phyloP scores from a whole-genome alignment of 2,888 invertebrate genomes.

The Aphodius granarius region DNA sequence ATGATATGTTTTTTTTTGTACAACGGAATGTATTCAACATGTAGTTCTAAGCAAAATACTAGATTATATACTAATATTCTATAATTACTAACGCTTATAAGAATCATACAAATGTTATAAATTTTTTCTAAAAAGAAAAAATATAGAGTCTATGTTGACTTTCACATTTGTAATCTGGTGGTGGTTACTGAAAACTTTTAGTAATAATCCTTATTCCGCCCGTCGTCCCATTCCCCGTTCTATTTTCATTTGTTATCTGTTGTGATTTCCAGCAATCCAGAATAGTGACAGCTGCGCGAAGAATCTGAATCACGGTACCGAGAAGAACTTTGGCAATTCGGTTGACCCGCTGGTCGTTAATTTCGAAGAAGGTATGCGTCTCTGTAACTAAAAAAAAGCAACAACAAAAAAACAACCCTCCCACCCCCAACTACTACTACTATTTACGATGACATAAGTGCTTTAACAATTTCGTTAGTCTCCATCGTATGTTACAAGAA shows the following conservation, averaged over 20 bases:
- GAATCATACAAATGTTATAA: no score
- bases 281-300: conserved; percentile 33
- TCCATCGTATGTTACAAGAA: no score
- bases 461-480: conserved; percentile 15
- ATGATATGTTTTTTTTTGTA: no score
- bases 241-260: neutral
- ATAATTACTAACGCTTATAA: no score
- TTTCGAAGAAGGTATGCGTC: conserved; percentile 83
- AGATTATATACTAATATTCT: no score
- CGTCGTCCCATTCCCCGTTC: neutral
- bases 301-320: conserved; percentile 40
- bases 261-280: conserved; percentile 18
- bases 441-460: conserved; percentile 23
- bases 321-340: conserved; percentile 45
- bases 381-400: conserved; percentile 55
- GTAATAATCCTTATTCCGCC: no score
- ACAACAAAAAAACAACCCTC: neutral
- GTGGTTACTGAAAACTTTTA: no score
- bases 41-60: no score
- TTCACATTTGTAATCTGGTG: no score
- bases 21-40: no score
- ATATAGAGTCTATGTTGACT: no score
- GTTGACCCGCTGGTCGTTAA: conserved; percentile 74
- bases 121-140: no score
- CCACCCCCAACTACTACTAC: conserved; percentile 1